These are phyloP conservation scores for Hydrotaea diabolus DNA, from an alignment of 2,888 invertebrate genomes.

Conservation along the genomic window DNA sequence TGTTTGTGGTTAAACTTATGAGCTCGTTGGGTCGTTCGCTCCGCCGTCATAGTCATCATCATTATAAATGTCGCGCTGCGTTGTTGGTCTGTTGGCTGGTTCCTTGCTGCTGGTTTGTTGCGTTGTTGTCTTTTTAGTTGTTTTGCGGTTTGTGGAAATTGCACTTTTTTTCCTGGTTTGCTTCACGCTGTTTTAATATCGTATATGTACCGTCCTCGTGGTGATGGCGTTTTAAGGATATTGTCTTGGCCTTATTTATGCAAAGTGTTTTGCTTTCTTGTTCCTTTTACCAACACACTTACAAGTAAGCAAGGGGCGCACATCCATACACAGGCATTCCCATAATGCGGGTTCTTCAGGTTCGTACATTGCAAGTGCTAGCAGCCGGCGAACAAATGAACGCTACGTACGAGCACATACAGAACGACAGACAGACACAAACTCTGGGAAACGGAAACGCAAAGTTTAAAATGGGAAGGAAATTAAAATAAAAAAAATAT, in stretches of 20 bases:
- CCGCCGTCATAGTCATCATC: conserved; percentile 38
- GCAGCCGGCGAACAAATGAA: neutral
- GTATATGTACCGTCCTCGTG: conserved; percentile 17
- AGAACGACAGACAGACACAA: neutral
- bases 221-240: conserved; percentile 63
- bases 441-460: conserved; percentile 48
- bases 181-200: conserved; percentile 52
- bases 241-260: conserved; percentile 69
- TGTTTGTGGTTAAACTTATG: conserved; percentile 65
- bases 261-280: conserved; percentile 68
- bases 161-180: conserved; percentile 45
- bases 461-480: conserved; percentile 47
- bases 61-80: conserved; percentile 32
- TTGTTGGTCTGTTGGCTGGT: conserved; percentile 49
- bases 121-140: conserved; percentile 48
- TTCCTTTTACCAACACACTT: conserved; percentile 3
- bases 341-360: neutral
- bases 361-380: neutral
- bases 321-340: neutral
- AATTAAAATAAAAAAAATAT: conserved; percentile 29
- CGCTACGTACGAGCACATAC: neutral
- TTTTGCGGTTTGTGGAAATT: conserved; percentile 62
- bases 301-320: conserved; percentile 6
- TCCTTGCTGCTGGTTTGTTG: conserved; percentile 39
- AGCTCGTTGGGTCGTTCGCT: conserved; percentile 30